A percentile compares a stretch with the other conserved stretches of the same genome.
These are phyloP conservation scores for Syncerus caffer DNA, from an alignment of 2,797 vertebrate genomes.

Conservation along the genomic window DNA sequence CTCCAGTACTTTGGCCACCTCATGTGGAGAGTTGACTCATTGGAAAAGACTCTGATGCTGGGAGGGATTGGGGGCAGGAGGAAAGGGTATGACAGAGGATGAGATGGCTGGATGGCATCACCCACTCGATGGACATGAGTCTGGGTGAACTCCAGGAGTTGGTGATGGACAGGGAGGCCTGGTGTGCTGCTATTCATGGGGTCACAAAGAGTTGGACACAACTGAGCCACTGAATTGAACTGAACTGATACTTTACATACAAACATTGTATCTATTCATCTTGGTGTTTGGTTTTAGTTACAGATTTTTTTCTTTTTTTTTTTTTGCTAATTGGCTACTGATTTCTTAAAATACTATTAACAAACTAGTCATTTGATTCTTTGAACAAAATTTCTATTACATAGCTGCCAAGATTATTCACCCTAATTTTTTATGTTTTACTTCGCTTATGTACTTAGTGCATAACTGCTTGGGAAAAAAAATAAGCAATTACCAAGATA, in stretches of 20 bases:
- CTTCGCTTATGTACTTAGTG: not conserved
- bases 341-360: not conserved
- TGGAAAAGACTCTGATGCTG: too few species aligned
- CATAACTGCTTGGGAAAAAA: not conserved
- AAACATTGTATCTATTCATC: not conserved
- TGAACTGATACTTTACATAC: not conserved
- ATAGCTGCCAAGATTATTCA: not conserved
- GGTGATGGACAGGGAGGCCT: too few species aligned
- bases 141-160: too few species aligned
- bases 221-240: too few species aligned
- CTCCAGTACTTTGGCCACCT: too few species aligned
- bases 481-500: not conserved
- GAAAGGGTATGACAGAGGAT: too few species aligned
- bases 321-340: not conserved
- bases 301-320: not conserved
- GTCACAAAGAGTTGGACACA: fast-evolving
- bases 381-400: conserved; percentile 20
- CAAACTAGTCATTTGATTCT: not conserved
- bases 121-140: fast-evolving
- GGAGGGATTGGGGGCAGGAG: too few species aligned
- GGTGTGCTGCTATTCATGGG: too few species aligned
- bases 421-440: not conserved
- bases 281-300: not conserved
- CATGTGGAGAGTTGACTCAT: too few species aligned
- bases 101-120: too few species aligned